Evolutionary conservation across 2,888 invertebrate species (phyloP).

Genomic region (Hartigia nigra): DNA sequence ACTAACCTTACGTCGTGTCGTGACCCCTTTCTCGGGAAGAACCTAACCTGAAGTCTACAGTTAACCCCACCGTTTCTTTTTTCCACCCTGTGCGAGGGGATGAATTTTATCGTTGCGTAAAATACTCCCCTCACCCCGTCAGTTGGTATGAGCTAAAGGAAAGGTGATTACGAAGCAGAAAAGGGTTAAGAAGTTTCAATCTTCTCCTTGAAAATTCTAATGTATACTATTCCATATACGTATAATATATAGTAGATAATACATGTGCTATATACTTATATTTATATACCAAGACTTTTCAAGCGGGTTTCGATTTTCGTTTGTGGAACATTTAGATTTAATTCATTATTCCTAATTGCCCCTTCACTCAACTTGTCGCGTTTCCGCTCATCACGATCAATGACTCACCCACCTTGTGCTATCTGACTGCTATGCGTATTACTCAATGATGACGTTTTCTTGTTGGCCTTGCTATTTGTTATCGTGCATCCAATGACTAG

Average conservation of each 20-base stretch:
- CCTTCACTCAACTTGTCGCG: background rate
- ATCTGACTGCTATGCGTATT: background rate
- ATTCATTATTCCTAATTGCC: background rate
- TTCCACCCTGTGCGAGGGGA: slow-evolving; percentile 23
- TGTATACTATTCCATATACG: background rate
- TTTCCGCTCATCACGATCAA: slow-evolving; percentile 7
- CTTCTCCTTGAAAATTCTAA: background rate
- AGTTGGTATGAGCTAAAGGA: background rate
- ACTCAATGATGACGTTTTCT: background rate
- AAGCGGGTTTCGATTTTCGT: background rate
- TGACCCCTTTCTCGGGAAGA: background rate
- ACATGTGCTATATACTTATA: background rate
- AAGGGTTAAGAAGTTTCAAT: background rate
- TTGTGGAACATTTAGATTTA: background rate
- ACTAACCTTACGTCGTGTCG: slow-evolving; percentile 4
- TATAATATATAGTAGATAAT: background rate
- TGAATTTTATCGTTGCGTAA: slow-evolving; percentile 38
- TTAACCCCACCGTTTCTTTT: background rate
- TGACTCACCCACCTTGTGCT: slow-evolving; percentile 30
- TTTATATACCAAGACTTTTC: background rate
- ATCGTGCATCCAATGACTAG: background rate
- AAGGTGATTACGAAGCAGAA: background rate
- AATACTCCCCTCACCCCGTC: background rate
- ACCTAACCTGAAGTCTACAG: background rate
- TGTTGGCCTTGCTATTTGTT: background rate